Evolutionary conservation across 1,140 invertebrate species (phyloP), one percentile per base, ranked within the genome.

Genomic region (Drosophila ironensis): DNA sequence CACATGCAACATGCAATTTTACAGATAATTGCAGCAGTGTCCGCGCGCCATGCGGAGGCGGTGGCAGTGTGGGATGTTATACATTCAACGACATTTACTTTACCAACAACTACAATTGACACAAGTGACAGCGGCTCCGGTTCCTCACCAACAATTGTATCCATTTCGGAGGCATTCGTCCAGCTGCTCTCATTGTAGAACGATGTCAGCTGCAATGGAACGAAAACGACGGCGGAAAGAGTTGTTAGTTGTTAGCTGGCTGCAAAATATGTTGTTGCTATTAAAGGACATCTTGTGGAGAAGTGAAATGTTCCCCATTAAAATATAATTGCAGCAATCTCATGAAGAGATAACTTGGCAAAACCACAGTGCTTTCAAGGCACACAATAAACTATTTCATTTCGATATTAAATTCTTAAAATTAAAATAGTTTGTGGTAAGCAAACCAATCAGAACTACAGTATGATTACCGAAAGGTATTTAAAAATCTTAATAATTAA

Each of bases 91-190:
- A 89, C 72, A 87, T 87, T 90, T 90, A 90, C 91, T 93, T 93
- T 92, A 94, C 94, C 94, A 88, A 95, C 93, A 91, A 94, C 91
- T 88, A 95, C 91, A 90, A 94, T 93, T 76, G 94, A 94, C 75
- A 94, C 91, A 87, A 94, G 91, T 41, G 94, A 94, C 69, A 94
- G 93, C 68, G 93, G 91, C 82, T 94, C 93, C 54, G 93, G 93
- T 64, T 94, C 93, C 72, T 94, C 92, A 70, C 92, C 92, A 72
- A 93, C 91, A 76, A 92, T 92, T 74, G 91, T 92, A 66, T 92
- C 92, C 54, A 90, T 89, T 52, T 90, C 73, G 25, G 88, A 90
- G 33, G 88, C 90, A 70, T 84, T 80, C 53, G 89, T 86, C 71
- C 84, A 90, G 74, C 86, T 89, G 48, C 82, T 82, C 69, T 90